phyloP scores from a whole-genome alignment of 2,113 vertebrate species.

The Naja naja region DNA sequence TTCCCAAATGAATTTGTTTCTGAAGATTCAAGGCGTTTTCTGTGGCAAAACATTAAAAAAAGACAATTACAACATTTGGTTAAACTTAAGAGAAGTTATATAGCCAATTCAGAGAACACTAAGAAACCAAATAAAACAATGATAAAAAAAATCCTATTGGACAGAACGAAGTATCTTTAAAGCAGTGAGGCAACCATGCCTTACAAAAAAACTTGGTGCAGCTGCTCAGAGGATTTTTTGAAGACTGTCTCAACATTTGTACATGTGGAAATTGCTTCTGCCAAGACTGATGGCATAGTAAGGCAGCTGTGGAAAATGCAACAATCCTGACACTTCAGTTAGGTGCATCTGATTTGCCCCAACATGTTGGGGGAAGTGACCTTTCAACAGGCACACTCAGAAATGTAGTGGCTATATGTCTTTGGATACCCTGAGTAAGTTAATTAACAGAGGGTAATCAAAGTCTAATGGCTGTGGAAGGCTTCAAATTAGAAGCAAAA shows the following conservation, averaged over 20 bases:
- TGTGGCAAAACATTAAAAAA: constrained; percentile 56
- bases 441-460: not conserved
- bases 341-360: not conserved
- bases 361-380: not conserved
- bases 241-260: not conserved
- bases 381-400: not conserved
- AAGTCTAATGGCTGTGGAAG: not conserved
- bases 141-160: not conserved
- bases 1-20: constrained; percentile 90
- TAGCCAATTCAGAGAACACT: not conserved
- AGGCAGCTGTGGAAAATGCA: not conserved
- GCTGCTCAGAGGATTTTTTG: not conserved
- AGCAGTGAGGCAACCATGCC: not conserved
- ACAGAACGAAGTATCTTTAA: not conserved
- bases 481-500: not conserved
- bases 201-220: not conserved
- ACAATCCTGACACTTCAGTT: not conserved
- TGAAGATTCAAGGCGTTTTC: constrained; percentile 87
- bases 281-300: not conserved
- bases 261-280: not conserved
- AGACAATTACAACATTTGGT: constrained; percentile 3
- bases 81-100: not conserved
- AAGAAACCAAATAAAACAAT: not conserved
- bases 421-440: not conserved
- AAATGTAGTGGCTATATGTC: not conserved